Evolutionary conservation across 2,797 vertebrate genomes (phyloP), one percentile per base, ranked within the genome.

Genomic region (Platyrinchus mystaceus): DNA sequence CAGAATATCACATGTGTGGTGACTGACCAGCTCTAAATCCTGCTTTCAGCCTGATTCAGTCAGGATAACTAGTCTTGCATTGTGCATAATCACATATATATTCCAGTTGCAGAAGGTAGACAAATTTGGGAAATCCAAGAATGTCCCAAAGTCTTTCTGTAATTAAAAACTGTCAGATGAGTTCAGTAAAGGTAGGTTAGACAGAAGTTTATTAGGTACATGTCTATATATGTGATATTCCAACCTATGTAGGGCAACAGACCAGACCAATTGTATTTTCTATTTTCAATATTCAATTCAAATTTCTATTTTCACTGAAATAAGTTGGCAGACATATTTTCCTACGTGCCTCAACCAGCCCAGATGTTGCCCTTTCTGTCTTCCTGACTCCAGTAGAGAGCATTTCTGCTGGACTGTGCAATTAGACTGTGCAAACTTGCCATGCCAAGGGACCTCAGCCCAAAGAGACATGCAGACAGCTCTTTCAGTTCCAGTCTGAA

Each of bases 281-380:
- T 30, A 19, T 30, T 52, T 52, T 52, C 28, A 30, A 19, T 52
- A 52, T 30, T 52, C 50, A 30, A 19, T 52, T 52, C 50, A 12
- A 30, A 30, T 52, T 30, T 52, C 28, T 30, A 12, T 52, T 79
- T 87, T 74, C 6, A 19, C 7, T 67, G 70, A 66, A 84, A 23
- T 47, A 74, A 82, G 10, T 41, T 39, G 37, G 12, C 44, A 91
- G 62, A 75, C 18, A 11, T 71, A 27, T 75, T 90, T 91, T 67
- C 37, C 32, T 49, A 2, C 0, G 1, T 1, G 7, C 39, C 63
- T 84, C 2, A 2, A 8, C 34, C 41, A 22, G 9, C 59, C 50
- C 50, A 68, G 28, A 34, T 68, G 19, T 39, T 89, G 37, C 27
- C n/a, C 26, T 91, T 50, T 64, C 59, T 52, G n/a, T 53, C 27